A percentile compares a stretch with the other conserved stretches of the same genome.
Conservation (phyloP, 2,888 invertebrate species). For the Bimastos eiseni region DNA sequence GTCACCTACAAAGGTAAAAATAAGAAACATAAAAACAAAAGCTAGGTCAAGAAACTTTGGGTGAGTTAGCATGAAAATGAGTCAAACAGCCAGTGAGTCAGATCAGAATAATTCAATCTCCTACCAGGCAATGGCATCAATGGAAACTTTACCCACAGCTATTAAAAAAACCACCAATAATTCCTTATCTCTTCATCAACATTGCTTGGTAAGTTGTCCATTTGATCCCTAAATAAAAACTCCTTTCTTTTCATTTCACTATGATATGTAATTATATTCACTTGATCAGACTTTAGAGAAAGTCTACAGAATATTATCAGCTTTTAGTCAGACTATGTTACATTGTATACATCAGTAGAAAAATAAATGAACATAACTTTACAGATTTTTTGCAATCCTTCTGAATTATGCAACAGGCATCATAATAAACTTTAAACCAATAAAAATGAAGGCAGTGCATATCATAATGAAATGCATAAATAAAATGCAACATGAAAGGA, state of each 20-base stretch:
- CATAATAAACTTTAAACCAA: not conserved
- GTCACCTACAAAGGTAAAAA: conserved; percentile 67
- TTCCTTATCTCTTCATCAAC: not conserved
- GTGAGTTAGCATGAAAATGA: not conserved
- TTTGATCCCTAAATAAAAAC: not conserved
- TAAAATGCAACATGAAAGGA: no score
- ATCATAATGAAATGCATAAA: not conserved
- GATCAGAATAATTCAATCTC: not conserved
- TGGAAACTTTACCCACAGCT: not conserved
- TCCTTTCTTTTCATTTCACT: not conserved
- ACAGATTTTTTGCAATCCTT: not conserved
- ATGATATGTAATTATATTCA: not conserved
- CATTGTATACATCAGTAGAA: not conserved
- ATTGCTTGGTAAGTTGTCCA: no score
- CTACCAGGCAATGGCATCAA: not conserved
- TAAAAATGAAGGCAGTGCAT: not conserved
- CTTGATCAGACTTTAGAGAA: not conserved
- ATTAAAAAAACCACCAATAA: not conserved
- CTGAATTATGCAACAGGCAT: not conserved
- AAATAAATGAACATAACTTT: not conserved
- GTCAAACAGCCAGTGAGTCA: not conserved
- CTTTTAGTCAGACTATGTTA: not conserved
- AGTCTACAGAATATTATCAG: not conserved
- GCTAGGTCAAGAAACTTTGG: not conserved
- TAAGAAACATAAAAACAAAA: not conserved